Evolutionary conservation across 2,888 invertebrate species (phyloP).

Genomic region (Drosophila antonietae): DNA sequence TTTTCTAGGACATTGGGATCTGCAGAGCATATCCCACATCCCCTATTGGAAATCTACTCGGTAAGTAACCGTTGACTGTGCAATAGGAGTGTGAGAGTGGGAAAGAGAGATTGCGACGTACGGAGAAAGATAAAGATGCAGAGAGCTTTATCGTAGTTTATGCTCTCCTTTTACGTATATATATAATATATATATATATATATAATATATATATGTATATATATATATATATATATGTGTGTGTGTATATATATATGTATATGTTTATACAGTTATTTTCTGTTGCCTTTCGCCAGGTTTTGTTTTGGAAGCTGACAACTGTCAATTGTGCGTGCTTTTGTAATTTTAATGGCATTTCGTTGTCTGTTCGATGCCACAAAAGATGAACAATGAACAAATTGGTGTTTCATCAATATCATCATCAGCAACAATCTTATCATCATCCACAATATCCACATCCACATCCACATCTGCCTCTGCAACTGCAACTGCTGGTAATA

Average conservation of each 20-base stretch:
- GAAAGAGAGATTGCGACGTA: neutral
- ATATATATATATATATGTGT: neutral
- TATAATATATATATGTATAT: neutral
- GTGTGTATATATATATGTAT: neutral
- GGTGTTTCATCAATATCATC: slow-evolving; percentile 58
- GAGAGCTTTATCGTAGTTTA: slow-evolving; percentile 16
- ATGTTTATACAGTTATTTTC: neutral
- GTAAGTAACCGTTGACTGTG: slow-evolving; percentile 36
- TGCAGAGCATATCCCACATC: slow-evolving; percentile 22
- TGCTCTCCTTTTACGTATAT: slow-evolving; percentile 5
- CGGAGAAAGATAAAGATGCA: neutral
- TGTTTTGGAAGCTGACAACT: slow-evolving; percentile 22
- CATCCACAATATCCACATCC: slow-evolving; percentile 33
- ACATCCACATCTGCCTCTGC: slow-evolving; percentile 38
- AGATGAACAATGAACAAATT: slow-evolving; percentile 82
- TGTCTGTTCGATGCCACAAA: slow-evolving; percentile 67
- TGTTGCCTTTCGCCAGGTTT: slow-evolving; percentile 9
- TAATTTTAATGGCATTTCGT: slow-evolving; percentile 72
- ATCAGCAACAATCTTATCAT: slow-evolving; percentile 44
- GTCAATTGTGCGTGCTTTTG: slow-evolving; percentile 16
- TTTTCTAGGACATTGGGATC: slow-evolving; percentile 48
- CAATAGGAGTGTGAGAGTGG: neutral
- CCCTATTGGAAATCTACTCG: slow-evolving; percentile 27
- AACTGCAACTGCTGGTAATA: slow-evolving; percentile 34
- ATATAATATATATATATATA: too few relatives aligned